A percentile compares a stretch with the other conserved stretches of the same genome.
Conservation (phyloP, 2,113 vertebrate genomes). For the Morone saxatilis region DNA sequence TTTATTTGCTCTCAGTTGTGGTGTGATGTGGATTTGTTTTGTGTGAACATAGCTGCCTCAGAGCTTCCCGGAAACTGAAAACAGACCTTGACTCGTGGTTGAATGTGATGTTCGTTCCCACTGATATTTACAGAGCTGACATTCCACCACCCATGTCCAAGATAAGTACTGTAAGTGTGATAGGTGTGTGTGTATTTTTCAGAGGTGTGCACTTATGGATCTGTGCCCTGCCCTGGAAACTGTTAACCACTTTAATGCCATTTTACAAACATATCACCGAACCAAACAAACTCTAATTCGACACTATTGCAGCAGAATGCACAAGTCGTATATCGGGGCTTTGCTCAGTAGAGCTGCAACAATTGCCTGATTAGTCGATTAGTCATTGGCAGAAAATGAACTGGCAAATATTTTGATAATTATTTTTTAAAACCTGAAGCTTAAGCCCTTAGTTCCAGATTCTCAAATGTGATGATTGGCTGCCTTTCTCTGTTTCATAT, state of each 20-base stretch:
- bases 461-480: not conserved
- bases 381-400: not conserved
- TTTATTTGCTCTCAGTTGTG: slow-evolving; percentile 41
- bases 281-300: not conserved
- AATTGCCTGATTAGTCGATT: not conserved
- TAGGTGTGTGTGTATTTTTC: slow-evolving; percentile 6
- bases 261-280: not conserved
- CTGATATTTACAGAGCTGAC: slow-evolving; percentile 72
- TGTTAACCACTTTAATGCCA: slow-evolving; percentile 11
- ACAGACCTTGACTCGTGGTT: slow-evolving; percentile 60
- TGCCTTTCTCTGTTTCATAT: not conserved
- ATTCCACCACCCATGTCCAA: slow-evolving; percentile 65
- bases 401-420: not conserved
- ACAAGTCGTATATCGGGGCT: not conserved
- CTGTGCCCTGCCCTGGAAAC: not conserved
- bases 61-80: slow-evolving; percentile 51
- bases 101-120: slow-evolving; percentile 50
- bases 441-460: not conserved
- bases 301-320: not conserved
- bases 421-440: too few relatives aligned
- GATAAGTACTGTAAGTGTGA: slow-evolving; percentile 52
- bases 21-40: slow-evolving; percentile 49
- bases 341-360: not conserved
- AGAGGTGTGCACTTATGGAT: slow-evolving; percentile 31
- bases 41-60: slow-evolving; percentile 26